Evolutionary conservation across 2,797 vertebrate genomes (phyloP).

Genomic region (Xiphophorus birchmanni): DNA sequence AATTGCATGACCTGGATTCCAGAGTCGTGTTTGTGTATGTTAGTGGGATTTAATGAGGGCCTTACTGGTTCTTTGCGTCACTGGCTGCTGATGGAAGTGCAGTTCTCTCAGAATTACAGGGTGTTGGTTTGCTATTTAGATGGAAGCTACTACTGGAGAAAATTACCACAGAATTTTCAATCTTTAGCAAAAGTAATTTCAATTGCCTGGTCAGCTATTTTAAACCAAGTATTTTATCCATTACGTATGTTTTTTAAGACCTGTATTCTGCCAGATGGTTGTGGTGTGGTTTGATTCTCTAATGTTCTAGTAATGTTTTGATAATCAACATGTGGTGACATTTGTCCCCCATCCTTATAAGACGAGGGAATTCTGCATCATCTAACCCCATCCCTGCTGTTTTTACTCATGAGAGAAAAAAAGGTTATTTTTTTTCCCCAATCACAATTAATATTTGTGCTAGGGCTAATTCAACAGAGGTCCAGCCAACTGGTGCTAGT

Average conservation of each 20-base stretch:
- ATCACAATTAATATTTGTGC: not conserved
- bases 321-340: slow-evolving; percentile 35
- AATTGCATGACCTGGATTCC: slow-evolving; percentile 43
- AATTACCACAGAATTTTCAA: slow-evolving; percentile 24
- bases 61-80: slow-evolving; percentile 60
- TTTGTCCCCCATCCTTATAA: not conserved
- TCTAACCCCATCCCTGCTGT: not conserved
- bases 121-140: slow-evolving; percentile 56
- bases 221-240: slow-evolving; percentile 19
- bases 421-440: slow-evolving; percentile 14
- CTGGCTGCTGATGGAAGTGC: slow-evolving; percentile 56
- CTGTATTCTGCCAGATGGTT: slow-evolving; percentile 18
- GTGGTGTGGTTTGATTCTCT: slow-evolving; percentile 15
- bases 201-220: slow-evolving; percentile 29
- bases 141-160: slow-evolving; percentile 36
- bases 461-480: not conserved
- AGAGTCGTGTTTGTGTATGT: slow-evolving; percentile 64
- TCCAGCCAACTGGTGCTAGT: not conserved
- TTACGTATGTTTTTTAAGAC: slow-evolving; percentile 18
- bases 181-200: slow-evolving; percentile 16
- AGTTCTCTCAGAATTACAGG: slow-evolving; percentile 64
- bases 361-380: slow-evolving; percentile 26
- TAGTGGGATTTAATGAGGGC: slow-evolving; percentile 67
- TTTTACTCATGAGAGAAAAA: not conserved
- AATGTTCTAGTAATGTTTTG: slow-evolving; percentile 22